phyloP scores from a whole-genome alignment of 2,888 invertebrate genomes.

The Andricus curvator region DNA sequence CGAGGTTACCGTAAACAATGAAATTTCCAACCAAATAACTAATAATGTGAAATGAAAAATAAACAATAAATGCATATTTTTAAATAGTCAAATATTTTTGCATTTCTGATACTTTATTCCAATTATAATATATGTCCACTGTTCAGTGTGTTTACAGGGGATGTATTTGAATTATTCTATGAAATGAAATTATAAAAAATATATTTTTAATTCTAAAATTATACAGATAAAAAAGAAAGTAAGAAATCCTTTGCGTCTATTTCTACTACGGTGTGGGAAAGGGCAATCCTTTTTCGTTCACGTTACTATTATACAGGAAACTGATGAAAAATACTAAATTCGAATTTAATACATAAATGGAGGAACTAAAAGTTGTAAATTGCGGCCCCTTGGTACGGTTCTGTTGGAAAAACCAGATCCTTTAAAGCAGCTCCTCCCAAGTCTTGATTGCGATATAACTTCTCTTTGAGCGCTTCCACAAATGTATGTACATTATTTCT shows the following conservation, averaged over 20 bases:
- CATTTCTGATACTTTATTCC: no score
- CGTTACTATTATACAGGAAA: background rate
- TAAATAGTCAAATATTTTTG: no score
- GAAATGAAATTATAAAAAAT: no score
- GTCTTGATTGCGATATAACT: conserved; percentile 80
- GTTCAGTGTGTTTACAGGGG: no score
- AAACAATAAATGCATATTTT: no score
- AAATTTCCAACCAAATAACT: no score
- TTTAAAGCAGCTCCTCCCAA: conserved; percentile 78
- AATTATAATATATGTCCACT: no score
- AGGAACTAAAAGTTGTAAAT: conserved; percentile 76
- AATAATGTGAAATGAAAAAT: no score
- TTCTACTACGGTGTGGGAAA: background rate
- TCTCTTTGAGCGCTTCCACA: conserved; percentile 84
- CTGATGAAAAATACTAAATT: background rate
- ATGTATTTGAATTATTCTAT: no score
- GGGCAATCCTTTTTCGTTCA: background rate
- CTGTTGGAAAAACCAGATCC: conserved; percentile 86
- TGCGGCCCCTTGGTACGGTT: conserved; percentile 84
- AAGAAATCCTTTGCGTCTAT: background rate
- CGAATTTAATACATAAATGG: background rate
- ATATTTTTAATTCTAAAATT: no score
- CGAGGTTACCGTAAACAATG: no score
- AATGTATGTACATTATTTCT: conserved; percentile 84
- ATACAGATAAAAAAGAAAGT: background rate